Evolutionary conservation across 2,113 vertebrate species (phyloP), one percentile per base, ranked within the genome.

Genomic region (Cephalopholis sonnerati): DNA sequence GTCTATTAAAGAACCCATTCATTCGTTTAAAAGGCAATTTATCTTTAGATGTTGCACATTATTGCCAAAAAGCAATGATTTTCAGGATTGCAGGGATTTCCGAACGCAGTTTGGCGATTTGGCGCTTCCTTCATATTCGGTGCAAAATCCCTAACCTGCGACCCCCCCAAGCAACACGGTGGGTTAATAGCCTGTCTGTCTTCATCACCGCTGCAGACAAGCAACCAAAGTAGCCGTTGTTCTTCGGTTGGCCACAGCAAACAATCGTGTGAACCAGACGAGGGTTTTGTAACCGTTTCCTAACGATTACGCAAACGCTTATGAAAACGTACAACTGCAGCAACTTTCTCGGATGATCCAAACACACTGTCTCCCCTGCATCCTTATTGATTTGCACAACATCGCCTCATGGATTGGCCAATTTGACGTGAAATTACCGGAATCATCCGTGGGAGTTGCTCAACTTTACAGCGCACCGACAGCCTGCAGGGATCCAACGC

Each of bases 291-390:
- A 93, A 93, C 79, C 44, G 53, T 16, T 51, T 16, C 50, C 32
- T n/a, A 20, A 9, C 64, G 24, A 18, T 95, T 93, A 94, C 91
- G 91, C 91, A 95, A 94, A 93, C 78, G 57, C 4, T 94, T 94
- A 93, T 70, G 81, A 92, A 92, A 91, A 72, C 29, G 7, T 3
- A n/a, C 24, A 67, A 73, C 8, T 29, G 29, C 57, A 41, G 24
- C 18, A 75, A 72, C 68, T 84, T 88, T 76, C 20, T 15, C 54
- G 29, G 16, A 61, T 41, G n/a, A 41, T 16, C 1, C 0, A 17
- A 41, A 48, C 24, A 7, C 15, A 15, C 62, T 4, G 36, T 27
- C 17, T 53, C 17, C 8, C 9, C 18, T 24, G 0, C 18, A 55
- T 20, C 18, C 11, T 12, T 6, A 4, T 3, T 6, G 32, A 3